Conservation (phyloP, 2,797 vertebrate genomes). For the Naso thynnoides region DNA sequence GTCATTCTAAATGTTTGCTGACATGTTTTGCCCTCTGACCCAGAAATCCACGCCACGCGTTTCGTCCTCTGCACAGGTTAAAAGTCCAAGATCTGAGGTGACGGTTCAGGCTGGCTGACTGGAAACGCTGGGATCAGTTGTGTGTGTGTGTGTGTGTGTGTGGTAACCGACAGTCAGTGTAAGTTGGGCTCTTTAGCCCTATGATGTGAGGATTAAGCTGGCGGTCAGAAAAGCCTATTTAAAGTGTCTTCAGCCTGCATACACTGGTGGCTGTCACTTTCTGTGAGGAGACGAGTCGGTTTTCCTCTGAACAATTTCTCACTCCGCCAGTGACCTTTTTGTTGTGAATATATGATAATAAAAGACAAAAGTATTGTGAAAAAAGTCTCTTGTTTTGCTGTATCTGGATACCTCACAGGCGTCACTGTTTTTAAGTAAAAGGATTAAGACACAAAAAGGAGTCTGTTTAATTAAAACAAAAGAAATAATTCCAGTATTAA, state of each 20-base stretch:
- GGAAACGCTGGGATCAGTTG: neutral
- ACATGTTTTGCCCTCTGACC: neutral
- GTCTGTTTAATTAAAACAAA: too few species aligned
- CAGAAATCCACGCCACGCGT: neutral
- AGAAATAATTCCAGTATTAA: too few species aligned
- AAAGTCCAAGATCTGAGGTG: neutral
- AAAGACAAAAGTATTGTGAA: too few species aligned
- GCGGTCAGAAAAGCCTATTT: constrained; percentile 24
- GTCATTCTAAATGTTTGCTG: too few species aligned
- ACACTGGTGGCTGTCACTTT: neutral
- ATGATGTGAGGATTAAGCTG: constrained; percentile 31
- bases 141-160: neutral
- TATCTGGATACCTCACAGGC: too few species aligned
- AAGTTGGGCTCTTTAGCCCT: constrained; percentile 26
- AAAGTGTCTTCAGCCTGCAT: constrained; percentile 14
- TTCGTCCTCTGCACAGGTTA: neutral
- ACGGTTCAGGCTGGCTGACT: neutral
- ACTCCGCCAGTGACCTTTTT: too few species aligned
- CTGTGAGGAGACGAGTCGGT: neutral
- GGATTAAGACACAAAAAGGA: too few species aligned
- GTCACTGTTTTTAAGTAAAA: too few species aligned
- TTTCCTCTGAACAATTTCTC: too few species aligned
- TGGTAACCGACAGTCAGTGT: neutral
- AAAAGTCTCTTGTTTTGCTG: too few species aligned
- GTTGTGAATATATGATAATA: too few species aligned